Percentiles rank a stretch among this genome's conserved stretches.
Conservation (phyloP, 2,888 invertebrate species). For the Penaeus monodon region DNA sequence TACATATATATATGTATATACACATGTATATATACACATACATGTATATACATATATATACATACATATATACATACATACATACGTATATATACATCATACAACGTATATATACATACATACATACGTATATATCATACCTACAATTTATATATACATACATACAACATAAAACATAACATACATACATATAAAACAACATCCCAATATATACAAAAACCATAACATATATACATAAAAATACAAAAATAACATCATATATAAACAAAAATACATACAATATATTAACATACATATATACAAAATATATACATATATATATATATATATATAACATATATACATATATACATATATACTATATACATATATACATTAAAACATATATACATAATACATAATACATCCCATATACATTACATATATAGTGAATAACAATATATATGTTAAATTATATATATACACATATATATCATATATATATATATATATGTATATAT, state of each 20-base stretch:
- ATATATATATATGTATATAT: too few relatives aligned
- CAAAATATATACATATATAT: too few relatives aligned
- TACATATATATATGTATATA: not conserved
- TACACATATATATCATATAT: too few relatives aligned
- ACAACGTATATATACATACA: too few relatives aligned
- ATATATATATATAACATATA: too few relatives aligned
- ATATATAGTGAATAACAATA: not conserved
- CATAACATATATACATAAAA: not conserved
- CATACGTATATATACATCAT: too few relatives aligned
- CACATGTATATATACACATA: not conserved
- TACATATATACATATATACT: too few relatives aligned
- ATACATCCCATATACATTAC: slow-evolving; percentile 1
- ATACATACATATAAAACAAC: not conserved
- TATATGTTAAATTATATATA: too few relatives aligned
- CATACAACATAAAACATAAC: not conserved
- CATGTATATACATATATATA: too few relatives aligned
- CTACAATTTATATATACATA: not conserved
- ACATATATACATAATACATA: not conserved
- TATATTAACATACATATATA: too few relatives aligned
- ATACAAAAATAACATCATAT: not conserved
- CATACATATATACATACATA: too few relatives aligned
- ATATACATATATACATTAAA: not conserved
- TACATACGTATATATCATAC: too few relatives aligned
- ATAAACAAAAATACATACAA: not conserved
- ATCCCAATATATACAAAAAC: not conserved